Conservation (phyloP, 2,113 vertebrate species). For the Bos taurus region ARS-UCD2.0 NC_037333.1:32867001-32867500, state of each 20-base stretch:
- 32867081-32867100: not conserved
- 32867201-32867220: not conserved
- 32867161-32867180: not conserved
- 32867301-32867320: not conserved
- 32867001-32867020: not conserved
- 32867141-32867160: not conserved
- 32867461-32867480: not conserved
- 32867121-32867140: not conserved
- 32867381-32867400: not conserved
- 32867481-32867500: not conserved
- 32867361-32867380: not conserved
- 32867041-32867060: not conserved
- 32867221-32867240: not conserved
- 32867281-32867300: not conserved
- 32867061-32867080: not conserved
- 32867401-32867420: not conserved
- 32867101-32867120: not conserved
- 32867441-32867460: not conserved
- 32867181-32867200: not conserved
- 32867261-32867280: not conserved
- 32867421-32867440: not conserved
- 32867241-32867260: not conserved
- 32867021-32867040: not conserved
- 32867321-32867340: not conserved
- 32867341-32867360: rapidly evolving